Evolutionary conservation across 1,140 invertebrate genomes (phyloP).

Genomic region (Neodiprion fabricii): DNA sequence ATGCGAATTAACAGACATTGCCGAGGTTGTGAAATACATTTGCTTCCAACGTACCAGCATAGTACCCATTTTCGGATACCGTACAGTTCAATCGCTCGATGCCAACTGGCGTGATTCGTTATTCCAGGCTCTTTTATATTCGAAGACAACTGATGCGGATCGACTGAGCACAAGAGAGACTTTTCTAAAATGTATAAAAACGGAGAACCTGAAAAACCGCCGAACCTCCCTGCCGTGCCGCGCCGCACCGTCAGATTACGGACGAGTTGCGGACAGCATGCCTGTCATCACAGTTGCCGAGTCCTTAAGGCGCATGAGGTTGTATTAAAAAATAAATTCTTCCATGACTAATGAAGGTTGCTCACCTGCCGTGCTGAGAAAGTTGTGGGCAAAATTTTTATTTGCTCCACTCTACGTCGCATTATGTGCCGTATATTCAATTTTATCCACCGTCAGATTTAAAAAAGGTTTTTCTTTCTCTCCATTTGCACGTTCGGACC

Average conservation of each 20-base stretch:
- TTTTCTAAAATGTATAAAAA: constrained; percentile 61
- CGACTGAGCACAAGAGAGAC: constrained; percentile 51
- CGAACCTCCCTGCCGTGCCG: not conserved
- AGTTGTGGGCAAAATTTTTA: no score
- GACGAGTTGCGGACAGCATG: not conserved
- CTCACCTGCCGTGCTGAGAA: no score
- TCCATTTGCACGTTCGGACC: no score
- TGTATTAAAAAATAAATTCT: no score
- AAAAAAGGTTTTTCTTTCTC: no score
- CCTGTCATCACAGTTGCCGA: not conserved
- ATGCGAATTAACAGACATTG: no score
- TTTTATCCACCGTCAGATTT: no score
- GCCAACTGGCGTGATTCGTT: constrained; percentile 46
- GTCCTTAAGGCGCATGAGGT: not conserved
- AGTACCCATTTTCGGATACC: constrained; percentile 36
- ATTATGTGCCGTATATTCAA: no score
- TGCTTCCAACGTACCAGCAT: constrained; percentile 50
- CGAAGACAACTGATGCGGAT: constrained; percentile 54
- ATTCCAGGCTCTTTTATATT: constrained; percentile 58
- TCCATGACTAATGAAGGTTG: no score
- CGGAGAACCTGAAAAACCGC: constrained; percentile 46
- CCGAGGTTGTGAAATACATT: no score
- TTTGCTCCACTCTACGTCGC: no score
- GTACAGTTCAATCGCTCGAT: constrained; percentile 38
- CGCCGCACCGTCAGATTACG: not conserved